Percentiles rank a stretch among this genome's conserved stretches.
Evolutionary conservation across 2,113 vertebrate genomes (phyloP).

Genomic region (Tenebrosternarchus preto): DNA sequence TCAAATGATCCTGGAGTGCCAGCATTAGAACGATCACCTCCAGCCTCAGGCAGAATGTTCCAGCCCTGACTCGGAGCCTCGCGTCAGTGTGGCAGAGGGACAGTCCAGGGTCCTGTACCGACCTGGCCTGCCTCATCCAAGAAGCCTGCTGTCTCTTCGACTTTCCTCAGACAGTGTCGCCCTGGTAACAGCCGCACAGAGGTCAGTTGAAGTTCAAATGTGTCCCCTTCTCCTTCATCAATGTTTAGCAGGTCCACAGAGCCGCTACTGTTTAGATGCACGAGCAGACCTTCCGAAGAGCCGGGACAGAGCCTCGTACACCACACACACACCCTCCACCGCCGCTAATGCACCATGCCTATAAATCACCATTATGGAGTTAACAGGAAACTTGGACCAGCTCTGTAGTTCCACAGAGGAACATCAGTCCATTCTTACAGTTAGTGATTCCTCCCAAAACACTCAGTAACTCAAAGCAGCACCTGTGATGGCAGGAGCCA

Average conservation of each 20-base stretch:
- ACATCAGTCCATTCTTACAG: background rate
- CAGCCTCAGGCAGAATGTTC: background rate
- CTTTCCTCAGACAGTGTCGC: too few relatives aligned
- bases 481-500: conserved; percentile 4
- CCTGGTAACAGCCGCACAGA: too few relatives aligned
- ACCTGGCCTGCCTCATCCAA: too few relatives aligned
- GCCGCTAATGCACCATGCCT: background rate
- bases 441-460: background rate
- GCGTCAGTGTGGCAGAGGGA: conserved; percentile 15
- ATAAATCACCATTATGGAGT: conserved; percentile 18
- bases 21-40: background rate
- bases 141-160: too few relatives aligned
- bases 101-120: too few relatives aligned
- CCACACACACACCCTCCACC: background rate
- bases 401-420: background rate
- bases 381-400: background rate
- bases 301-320: background rate
- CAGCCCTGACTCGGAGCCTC: background rate
- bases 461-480: background rate
- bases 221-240: too few relatives aligned
- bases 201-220: too few relatives aligned
- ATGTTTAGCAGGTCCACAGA: background rate
- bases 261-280: background rate
- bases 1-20: too few relatives aligned
- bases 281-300: background rate